phyloP scores from a whole-genome alignment of 2,113 vertebrate genomes.

The Platysteira castanea region DNA sequence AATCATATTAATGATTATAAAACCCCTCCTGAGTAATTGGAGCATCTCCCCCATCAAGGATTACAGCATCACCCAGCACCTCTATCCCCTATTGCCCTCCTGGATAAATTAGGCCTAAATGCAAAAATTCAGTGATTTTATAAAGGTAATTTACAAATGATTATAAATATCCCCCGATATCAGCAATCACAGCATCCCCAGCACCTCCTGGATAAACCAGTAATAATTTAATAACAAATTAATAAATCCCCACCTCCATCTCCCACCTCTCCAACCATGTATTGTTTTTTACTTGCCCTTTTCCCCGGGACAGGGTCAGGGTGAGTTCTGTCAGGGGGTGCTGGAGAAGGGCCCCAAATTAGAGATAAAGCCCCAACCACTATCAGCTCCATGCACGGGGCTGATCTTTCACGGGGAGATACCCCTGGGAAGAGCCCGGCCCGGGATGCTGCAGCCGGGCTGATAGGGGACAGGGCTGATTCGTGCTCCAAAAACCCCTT shows the following conservation, averaged over 20 bases:
- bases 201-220: neutral
- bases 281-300: neutral
- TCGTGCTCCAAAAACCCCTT: neutral
- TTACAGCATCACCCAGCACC: neutral
- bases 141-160: neutral
- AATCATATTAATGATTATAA: neutral
- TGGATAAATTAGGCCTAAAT: neutral
- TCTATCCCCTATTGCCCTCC: neutral
- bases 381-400: conserved; percentile 80
- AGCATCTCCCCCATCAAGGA: neutral
- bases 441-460: neutral
- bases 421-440: neutral
- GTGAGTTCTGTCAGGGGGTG: conserved; percentile 83
- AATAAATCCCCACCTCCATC: neutral
- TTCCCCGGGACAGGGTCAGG: conserved; percentile 71
- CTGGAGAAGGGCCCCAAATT: conserved; percentile 86
- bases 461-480: neutral
- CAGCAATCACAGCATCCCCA: neutral
- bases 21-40: neutral
- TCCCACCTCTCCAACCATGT: neutral
- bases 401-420: conserved; percentile 74
- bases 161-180: neutral
- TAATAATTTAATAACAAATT: neutral
- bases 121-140: neutral
- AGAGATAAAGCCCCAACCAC: conserved; percentile 77